Base-by-base conservation (phyloP, 1,140 invertebrate genomes). In the Delia radicum region DNA sequence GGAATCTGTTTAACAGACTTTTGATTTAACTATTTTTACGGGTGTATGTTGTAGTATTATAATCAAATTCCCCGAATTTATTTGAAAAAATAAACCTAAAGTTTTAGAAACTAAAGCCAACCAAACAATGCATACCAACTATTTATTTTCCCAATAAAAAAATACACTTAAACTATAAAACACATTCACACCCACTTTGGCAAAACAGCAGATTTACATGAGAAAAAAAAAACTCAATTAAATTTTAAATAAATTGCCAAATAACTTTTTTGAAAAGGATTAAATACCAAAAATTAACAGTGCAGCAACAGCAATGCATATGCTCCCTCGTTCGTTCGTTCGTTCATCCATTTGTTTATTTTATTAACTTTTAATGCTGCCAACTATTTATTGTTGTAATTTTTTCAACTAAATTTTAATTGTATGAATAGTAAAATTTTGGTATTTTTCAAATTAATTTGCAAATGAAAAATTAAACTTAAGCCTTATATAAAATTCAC, bases 221-320 rank as follows among this genome's bases (percentile, higher is more conserved):
- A 42, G 21, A 65, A 65, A 28, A 69, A 37, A 33, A 69, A 69
- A 33, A 7, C 31, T 69, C 65, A 69, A 69, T 69, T 69, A 69
- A 69, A 37, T 69, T 37, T 37, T 12, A 69, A 69, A 69, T 69
- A 69, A 69, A 69, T 69, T 69, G 21, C 65, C 29, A 69, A 69
- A 69, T 69, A 69, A 69, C 65, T 69, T 69, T 69, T 37, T 12
- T 18, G n/a, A 55, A 55, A 18, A n/a, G 48, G 48, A 55, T 55
- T 55, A 55, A 55, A 55, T 55, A 24, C 24, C 48, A 55, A 21
- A 55, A 55, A 55, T 55, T 18, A 55, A 55, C 18, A 55, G 48
- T 55, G n/a, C 48, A 55, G n/a, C 48, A n/a, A n/a, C n/a, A 55
- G n/a, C 48, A 55, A 55, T n/a, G n/a, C n/a, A n/a, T 55, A 55